phyloP scores from a whole-genome alignment of 64 coral and sea anemone genomes.

The Platygyra sinensis region DNA sequence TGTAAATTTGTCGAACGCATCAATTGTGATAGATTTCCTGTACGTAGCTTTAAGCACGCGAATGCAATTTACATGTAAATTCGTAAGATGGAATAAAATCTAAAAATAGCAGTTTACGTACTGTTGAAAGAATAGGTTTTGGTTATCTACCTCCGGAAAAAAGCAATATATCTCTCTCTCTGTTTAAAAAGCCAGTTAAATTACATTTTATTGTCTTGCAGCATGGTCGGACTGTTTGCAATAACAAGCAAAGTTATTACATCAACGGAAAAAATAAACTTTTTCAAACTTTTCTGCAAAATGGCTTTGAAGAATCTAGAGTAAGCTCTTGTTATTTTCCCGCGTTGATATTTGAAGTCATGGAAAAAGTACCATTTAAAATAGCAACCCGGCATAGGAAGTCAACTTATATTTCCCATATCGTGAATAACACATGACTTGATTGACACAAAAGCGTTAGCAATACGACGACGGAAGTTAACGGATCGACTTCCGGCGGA shows the following conservation, averaged over 20 bases:
- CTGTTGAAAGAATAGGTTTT: neutral
- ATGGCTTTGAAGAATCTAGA: no score
- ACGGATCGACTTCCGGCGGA: neutral
- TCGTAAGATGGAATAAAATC: neutral
- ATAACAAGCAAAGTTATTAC: neutral
- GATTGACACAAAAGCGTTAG: neutral
- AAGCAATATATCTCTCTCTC: neutral
- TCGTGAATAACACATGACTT: neutral
- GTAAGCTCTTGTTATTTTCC: no score
- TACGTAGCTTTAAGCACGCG: no score
- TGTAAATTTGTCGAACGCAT: no score
- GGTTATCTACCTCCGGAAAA: neutral
- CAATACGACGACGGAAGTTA: neutral
- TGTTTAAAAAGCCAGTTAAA: neutral
- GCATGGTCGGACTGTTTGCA: neutral
- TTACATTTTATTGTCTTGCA: neutral
- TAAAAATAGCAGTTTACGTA: conserved; percentile 31
- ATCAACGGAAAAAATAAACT: neutral
- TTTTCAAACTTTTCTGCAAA: no score
- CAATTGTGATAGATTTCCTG: no score
- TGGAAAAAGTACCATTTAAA: no score
- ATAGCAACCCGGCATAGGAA: neutral
- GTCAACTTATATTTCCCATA: neutral
- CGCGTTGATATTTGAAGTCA: no score
- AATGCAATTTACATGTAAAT: neutral